Conservation (phyloP, 2,113 vertebrate species). For the Brachypteracias leptosomus region DNA sequence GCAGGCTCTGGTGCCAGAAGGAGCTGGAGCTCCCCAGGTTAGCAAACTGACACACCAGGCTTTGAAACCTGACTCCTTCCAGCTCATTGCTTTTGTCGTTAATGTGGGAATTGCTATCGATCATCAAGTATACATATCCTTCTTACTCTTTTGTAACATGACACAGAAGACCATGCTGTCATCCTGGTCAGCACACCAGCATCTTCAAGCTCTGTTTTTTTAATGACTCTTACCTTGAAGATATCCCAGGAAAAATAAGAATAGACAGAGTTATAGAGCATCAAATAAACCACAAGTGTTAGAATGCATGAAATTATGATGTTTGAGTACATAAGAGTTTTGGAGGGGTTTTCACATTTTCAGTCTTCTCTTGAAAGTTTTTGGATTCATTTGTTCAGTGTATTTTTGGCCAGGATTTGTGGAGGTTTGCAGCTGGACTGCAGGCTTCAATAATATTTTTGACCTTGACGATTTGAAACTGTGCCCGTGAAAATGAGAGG, state of each 20-base stretch:
- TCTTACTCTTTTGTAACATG: not conserved
- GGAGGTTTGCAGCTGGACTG: too few species aligned
- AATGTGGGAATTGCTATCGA: not conserved
- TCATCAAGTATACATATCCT: not conserved
- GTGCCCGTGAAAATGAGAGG: too few species aligned
- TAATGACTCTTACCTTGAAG: not conserved
- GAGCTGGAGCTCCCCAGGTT: fast-evolving
- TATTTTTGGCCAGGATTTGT: not conserved
- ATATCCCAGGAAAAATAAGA: not conserved
- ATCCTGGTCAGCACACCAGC: not conserved
- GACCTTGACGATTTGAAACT: too few species aligned
- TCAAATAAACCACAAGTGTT: not conserved
- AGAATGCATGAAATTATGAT: not conserved
- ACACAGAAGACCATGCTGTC: not conserved
- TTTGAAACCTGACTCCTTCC: not conserved
- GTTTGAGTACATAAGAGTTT: not conserved
- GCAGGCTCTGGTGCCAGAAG: not conserved
- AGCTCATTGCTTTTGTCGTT: not conserved
- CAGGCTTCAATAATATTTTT: too few species aligned
- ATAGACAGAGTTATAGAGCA: not conserved
- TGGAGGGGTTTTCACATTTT: not conserved
- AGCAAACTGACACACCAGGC: fast-evolving
- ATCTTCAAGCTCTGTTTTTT: not conserved
- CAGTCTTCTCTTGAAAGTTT: not conserved
- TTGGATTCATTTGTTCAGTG: not conserved